Percentiles rank a stretch among this genome's conserved stretches.
phyloP scores from a whole-genome alignment of 2,888 invertebrate species.

The Scelioninae gen. 1 region DNA sequence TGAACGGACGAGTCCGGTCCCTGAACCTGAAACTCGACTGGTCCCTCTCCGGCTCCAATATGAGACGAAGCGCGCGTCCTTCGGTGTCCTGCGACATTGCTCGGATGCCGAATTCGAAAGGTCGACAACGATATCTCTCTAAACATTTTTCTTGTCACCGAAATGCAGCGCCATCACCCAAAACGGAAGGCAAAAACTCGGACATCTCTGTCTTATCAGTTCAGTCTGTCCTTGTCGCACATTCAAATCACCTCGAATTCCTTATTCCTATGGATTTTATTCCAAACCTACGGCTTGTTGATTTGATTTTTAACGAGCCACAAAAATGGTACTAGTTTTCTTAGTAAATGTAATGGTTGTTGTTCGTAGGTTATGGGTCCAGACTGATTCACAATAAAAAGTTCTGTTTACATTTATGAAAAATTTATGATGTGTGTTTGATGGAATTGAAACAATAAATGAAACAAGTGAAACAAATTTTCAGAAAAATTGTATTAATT shows the following conservation, averaged over 20 bases:
- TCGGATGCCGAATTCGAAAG: conserved; percentile 73
- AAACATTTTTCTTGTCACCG: conserved; percentile 66
- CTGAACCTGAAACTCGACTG: conserved; percentile 66
- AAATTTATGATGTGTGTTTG: too few relatives aligned
- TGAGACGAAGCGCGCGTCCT: conserved; percentile 72
- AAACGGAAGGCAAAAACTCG: conserved; percentile 54
- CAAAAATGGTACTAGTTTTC: background rate
- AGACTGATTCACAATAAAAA: too few relatives aligned
- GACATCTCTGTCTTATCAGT: background rate
- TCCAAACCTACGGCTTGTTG: conserved; percentile 28
- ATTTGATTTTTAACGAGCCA: conserved; percentile 44
- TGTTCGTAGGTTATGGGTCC: too few relatives aligned
- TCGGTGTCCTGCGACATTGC: conserved; percentile 75
- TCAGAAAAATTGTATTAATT: too few relatives aligned
- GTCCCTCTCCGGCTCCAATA: conserved; percentile 4
- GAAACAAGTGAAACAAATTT: too few relatives aligned
- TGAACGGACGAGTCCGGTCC: conserved; percentile 49
- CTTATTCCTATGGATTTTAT: conserved; percentile 40
- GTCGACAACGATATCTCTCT: conserved; percentile 66
- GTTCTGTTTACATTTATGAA: too few relatives aligned
- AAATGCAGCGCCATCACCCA: conserved; percentile 49
- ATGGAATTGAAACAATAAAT: too few relatives aligned
- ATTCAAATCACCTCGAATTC: conserved; percentile 30
- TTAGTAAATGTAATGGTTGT: too few relatives aligned
- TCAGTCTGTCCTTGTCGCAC: conserved; percentile 3